Evolutionary conservation across 2,888 invertebrate species (phyloP).

Genomic region (Terebella lapidaria): DNA sequence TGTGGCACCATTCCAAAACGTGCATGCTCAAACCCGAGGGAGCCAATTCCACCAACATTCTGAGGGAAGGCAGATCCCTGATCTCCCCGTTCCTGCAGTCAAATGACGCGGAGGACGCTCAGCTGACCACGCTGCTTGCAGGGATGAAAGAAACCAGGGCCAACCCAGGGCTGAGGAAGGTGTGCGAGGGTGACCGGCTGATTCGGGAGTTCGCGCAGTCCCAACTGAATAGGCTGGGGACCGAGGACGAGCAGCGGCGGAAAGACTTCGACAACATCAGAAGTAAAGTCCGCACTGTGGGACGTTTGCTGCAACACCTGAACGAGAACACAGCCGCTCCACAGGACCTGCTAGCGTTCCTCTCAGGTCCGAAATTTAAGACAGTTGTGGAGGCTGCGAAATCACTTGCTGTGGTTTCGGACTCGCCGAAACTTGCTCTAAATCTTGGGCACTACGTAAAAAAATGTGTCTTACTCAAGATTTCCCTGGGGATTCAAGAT

Average conservation of each 20-base stretch:
- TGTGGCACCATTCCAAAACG: too few species aligned
- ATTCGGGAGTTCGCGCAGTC: not conserved
- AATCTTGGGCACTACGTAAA: too few species aligned
- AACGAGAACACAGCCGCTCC: not conserved
- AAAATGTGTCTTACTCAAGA: too few species aligned
- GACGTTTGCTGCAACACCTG: not conserved
- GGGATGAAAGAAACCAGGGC: not conserved
- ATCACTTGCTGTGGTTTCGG: not conserved
- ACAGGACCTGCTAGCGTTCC: not conserved
- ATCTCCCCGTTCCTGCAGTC: not conserved
- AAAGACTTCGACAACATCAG: not conserved
- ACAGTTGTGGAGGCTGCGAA: not conserved
- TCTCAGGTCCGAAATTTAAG: not conserved
- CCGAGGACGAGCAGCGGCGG: not conserved
- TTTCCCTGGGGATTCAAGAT: too few species aligned
- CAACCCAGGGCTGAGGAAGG: not conserved
- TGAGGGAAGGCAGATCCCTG: not conserved
- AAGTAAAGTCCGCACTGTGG: not conserved
- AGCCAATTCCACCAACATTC: not conserved
- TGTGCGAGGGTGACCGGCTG: not conserved
- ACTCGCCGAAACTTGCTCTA: too few species aligned
- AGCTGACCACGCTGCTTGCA: not conserved
- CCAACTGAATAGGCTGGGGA: not conserved
- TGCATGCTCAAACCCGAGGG: too few species aligned
- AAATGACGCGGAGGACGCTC: too few species aligned